Conservation (phyloP, 2,797 vertebrate genomes). For the Phrynocephalus vlangalii region DNA sequence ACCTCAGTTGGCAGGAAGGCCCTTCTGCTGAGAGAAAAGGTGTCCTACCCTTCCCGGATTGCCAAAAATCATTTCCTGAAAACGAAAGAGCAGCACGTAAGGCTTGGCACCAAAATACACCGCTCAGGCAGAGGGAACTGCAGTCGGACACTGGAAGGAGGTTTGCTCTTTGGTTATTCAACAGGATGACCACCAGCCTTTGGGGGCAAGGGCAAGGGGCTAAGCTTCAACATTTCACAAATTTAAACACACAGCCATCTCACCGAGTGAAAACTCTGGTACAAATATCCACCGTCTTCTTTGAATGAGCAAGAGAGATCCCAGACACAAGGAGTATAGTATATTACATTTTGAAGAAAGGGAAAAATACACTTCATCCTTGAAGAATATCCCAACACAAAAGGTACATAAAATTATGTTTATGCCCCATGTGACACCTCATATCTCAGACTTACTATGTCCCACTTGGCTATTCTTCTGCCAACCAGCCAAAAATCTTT, state of each 20-base stretch:
- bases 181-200: background rate
- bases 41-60: conserved; percentile 9
- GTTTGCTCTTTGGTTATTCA: background rate
- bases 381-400: too few relatives aligned
- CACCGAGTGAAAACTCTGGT: background rate
- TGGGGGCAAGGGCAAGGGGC: background rate
- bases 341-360: background rate
- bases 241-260: background rate
- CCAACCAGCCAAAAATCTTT: too few relatives aligned
- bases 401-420: too few relatives aligned
- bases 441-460: background rate
- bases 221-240: background rate
- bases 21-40: background rate
- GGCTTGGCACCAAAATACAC: background rate
- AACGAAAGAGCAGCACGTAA: conserved; percentile 12
- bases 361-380: too few relatives aligned
- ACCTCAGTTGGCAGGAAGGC: background rate
- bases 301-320: background rate
- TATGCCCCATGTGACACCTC: background rate
- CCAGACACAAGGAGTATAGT: background rate
- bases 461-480: too few relatives aligned
- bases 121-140: conserved; percentile 19
- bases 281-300: background rate
- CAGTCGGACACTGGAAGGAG: background rate
- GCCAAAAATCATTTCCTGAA: conserved; percentile 40